Evolutionary conservation across 2,888 invertebrate species (phyloP).

Genomic region (Andrena chrysosceles): DNA sequence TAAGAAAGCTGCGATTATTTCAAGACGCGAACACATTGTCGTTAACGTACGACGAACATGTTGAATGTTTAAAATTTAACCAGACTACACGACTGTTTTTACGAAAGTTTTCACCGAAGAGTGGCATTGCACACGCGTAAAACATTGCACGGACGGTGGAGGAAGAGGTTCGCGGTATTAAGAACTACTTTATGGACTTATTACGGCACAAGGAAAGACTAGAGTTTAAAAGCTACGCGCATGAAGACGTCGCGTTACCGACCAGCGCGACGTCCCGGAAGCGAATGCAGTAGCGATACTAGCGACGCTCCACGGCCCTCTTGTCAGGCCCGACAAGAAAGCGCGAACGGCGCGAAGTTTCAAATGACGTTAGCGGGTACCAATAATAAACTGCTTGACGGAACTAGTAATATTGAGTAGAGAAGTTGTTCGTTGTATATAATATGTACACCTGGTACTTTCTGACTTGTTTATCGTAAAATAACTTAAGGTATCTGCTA

Average conservation of each 20-base stretch:
- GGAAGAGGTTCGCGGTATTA: neutral
- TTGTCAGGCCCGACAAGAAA: neutral
- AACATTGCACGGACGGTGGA: neutral
- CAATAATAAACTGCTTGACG: neutral
- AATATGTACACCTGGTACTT: neutral
- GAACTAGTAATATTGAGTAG: neutral
- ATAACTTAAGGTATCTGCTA: too few species aligned
- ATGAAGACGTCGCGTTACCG: neutral
- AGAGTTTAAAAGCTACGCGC: conserved; percentile 6
- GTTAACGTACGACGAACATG: too few species aligned
- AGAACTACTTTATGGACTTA: neutral
- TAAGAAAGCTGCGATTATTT: neutral
- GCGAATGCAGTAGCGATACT: conserved; percentile 4
- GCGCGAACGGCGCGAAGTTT: neutral
- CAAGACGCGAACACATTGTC: too few species aligned
- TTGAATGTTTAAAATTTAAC: neutral
- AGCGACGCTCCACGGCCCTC: neutral
- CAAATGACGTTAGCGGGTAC: neutral
- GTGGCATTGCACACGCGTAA: neutral
- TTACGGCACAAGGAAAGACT: neutral
- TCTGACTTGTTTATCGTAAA: too few species aligned
- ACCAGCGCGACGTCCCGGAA: neutral
- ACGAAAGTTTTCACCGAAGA: too few species aligned
- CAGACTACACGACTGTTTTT: neutral
- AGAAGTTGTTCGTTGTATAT: neutral